Base-by-base conservation (phyloP, 2,888 invertebrate genomes). In the Volucella zonaria region DNA sequence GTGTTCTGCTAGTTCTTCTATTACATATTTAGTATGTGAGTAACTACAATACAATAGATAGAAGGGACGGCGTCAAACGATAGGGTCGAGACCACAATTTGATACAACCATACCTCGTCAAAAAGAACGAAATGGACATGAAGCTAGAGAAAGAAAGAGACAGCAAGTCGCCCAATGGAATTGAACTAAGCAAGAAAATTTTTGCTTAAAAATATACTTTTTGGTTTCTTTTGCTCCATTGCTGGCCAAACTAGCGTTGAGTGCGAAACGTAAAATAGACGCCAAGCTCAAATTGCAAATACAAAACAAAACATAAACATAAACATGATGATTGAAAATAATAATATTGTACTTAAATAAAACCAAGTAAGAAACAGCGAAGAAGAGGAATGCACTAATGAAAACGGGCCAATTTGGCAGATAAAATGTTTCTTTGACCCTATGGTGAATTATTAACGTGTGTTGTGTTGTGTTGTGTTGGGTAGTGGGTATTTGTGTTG, bases 361-460 rank as follows among this genome's bases (percentile, higher is more conserved):
- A 77, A 76, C 77, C 67, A 81, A 81, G 58, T 81, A 52, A 73
- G 38, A 75, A 76, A 81, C 31, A 45, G 45, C 59, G 56, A 67
- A 67, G 56, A 68, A 67, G 77, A 68, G 47, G 70, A 85, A 81
- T 77, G 76, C 31, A 6, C 40, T 64, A 85, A 76, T 73, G 68
- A 81, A 85, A 85, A 64, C 85, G 68, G 73, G 31, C 73, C 81
- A 77, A 77, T 23, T 61, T 81, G 58, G 81, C 71, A 85, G 76
- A 81, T 77, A 77, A 85, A 56, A 82, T 62, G 77, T 81, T 85
- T 81, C 85, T 85, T 85, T 85, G 85, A 85, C 85, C 85, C 85
- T 85, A 76, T 85, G 81, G 85, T 85, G 85, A 85, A 68, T 85
- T 85, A 85, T 64, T 77, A 62, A 77, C 56, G 73, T 76, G 67